Conservation (phyloP, 2,888 invertebrate genomes). For the Sesia bembeciformis region DNA sequence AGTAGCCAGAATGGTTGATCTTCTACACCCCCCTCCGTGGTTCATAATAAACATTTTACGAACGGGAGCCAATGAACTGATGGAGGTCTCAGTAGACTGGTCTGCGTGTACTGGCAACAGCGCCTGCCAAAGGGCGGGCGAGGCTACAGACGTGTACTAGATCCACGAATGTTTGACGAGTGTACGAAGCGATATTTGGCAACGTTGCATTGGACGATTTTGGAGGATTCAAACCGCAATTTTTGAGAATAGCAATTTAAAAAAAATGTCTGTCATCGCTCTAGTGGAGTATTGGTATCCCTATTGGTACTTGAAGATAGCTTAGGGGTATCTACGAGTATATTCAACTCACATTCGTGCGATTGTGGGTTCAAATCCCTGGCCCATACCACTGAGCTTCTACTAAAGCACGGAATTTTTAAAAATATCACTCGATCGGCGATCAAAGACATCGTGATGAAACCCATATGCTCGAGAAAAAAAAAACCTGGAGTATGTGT, state of each 20-base stretch:
- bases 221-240: background rate
- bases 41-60: slow-evolving; percentile 12
- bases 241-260: background rate
- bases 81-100: slow-evolving; percentile 30
- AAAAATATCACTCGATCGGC: too few species aligned
- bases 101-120: slow-evolving; percentile 28
- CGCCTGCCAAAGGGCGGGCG: slow-evolving; percentile 47
- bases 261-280: too few species aligned
- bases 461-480: too few species aligned
- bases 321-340: too few species aligned
- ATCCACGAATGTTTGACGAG: slow-evolving; percentile 3
- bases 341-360: too few species aligned
- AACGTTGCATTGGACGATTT: slow-evolving; percentile 12
- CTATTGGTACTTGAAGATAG: too few species aligned
- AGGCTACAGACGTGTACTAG: slow-evolving; percentile 17
- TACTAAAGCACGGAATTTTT: too few species aligned
- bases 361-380: too few species aligned
- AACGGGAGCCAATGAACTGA: slow-evolving; percentile 37
- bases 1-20: slow-evolving; percentile 28
- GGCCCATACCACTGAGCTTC: too few species aligned
- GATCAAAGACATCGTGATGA: too few species aligned
- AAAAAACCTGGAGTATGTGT: too few species aligned
- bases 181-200: slow-evolving; percentile 33
- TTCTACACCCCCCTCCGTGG: slow-evolving; percentile 24
- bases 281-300: too few species aligned